Evolutionary conservation across 2,888 invertebrate species (phyloP).

Genomic region (Quadroppia sp.): DNA sequence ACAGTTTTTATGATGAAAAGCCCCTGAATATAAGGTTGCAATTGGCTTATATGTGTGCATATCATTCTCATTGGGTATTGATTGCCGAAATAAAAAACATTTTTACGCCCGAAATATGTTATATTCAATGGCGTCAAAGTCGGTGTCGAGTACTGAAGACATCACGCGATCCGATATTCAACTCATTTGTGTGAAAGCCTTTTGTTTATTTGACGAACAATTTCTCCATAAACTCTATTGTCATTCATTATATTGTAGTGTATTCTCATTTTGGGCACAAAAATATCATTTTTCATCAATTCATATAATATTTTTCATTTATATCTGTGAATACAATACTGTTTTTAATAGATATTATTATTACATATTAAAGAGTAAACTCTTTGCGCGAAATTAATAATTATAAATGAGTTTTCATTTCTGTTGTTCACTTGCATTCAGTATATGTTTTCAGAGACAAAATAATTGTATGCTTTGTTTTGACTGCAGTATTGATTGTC

Average conservation of each 20-base stretch:
- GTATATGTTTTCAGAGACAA: not conserved
- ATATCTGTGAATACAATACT: not conserved
- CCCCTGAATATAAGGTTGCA: slow-evolving; percentile 7
- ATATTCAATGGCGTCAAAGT: slow-evolving; percentile 29
- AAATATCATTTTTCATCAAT: not conserved
- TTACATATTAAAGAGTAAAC: too few species aligned
- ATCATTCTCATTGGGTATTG: not conserved
- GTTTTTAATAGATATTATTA: not conserved
- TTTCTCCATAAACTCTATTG: too few species aligned
- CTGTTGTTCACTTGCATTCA: not conserved
- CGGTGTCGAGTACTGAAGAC: slow-evolving; percentile 7
- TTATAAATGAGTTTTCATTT: not conserved
- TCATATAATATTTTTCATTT: not conserved
- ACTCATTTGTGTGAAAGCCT: not conserved
- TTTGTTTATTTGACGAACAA: slow-evolving; percentile 22
- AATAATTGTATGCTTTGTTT: not conserved
- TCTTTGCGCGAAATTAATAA: too few species aligned
- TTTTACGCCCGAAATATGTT: slow-evolving; percentile 18
- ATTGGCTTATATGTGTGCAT: not conserved
- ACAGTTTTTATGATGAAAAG: too few species aligned
- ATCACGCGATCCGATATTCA: slow-evolving; percentile 8
- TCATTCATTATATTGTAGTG: not conserved
- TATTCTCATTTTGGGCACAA: not conserved
- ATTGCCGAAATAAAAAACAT: too few species aligned
- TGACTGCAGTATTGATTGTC: not conserved